A percentile compares a stretch with the other conserved stretches of the same genome.
Evolutionary conservation across 2,113 vertebrate species (phyloP).

Genomic region (Oreochromis aureus): DNA sequence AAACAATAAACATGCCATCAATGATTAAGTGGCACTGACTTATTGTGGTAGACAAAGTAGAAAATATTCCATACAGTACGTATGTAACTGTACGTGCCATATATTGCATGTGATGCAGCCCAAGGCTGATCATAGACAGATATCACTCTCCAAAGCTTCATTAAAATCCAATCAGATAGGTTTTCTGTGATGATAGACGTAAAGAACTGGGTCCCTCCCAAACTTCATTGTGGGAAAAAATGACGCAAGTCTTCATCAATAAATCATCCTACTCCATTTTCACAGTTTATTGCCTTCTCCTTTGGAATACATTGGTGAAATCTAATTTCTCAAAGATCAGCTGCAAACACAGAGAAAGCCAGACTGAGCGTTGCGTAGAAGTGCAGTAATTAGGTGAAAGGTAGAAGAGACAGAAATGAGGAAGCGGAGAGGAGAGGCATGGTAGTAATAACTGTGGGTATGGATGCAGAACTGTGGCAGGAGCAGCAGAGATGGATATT

Average conservation of each 20-base stretch:
- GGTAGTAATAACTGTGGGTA: not conserved
- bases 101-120: not conserved
- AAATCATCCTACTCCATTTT: constrained; percentile 18
- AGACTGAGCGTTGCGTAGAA: not conserved
- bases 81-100: not conserved
- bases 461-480: not conserved
- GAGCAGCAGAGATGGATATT: not conserved
- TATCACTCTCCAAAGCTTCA: not conserved
- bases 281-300: not conserved
- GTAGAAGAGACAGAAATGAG: not conserved
- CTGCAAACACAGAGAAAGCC: not conserved
- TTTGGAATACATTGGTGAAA: not conserved
- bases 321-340: not conserved
- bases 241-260: constrained; percentile 9
- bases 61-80: not conserved
- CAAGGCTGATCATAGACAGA: not conserved
- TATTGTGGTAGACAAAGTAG: not conserved
- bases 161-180: not conserved
- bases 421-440: not conserved
- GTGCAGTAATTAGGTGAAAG: not conserved
- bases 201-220: not conserved
- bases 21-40: not conserved
- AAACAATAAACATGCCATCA: not conserved
- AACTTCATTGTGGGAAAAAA: not conserved
- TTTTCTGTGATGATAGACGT: not conserved